Percentiles rank a stretch among this genome's conserved stretches.
phyloP scores from a whole-genome alignment of 2,113 vertebrate genomes.

The Numenius arquata region DNA sequence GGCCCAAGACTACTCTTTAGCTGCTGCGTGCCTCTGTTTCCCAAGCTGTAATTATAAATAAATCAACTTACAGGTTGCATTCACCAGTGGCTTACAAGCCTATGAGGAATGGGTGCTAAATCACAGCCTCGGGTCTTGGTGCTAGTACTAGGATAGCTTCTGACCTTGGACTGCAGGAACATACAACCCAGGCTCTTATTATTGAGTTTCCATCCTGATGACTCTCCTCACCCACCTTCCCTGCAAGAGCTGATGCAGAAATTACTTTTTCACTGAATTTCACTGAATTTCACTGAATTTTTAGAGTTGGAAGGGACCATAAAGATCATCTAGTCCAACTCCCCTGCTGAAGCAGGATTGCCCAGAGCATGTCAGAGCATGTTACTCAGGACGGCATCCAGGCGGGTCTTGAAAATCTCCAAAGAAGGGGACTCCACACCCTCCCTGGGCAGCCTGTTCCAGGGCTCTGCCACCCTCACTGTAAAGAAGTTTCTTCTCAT shows the following conservation, averaged over 20 bases:
- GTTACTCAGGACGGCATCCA: too few species aligned
- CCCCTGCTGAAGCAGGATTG: too few species aligned
- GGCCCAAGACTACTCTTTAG: background rate
- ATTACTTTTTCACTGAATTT: background rate
- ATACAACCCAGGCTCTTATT: fast-evolving
- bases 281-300: too few species aligned
- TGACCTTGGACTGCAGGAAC: background rate
- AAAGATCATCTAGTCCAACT: too few species aligned
- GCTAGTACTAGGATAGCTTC: background rate
- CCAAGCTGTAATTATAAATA: background rate
- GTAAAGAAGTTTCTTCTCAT: too few species aligned
- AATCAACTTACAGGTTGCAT: background rate
- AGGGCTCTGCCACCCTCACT: too few species aligned
- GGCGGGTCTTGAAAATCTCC: too few species aligned
- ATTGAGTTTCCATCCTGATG: background rate
- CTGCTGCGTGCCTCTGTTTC: fast-evolving
- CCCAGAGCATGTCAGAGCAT: too few species aligned
- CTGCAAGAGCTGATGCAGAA: background rate
- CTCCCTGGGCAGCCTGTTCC: too few species aligned
- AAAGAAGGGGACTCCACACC: too few species aligned
- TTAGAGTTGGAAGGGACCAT: too few species aligned
- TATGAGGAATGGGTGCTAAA: background rate
- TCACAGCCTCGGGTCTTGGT: background rate
- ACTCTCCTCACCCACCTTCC: background rate
- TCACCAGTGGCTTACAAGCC: background rate